phyloP scores from a whole-genome alignment of 2,888 invertebrate species.

The Galerucella pusilla region DNA sequence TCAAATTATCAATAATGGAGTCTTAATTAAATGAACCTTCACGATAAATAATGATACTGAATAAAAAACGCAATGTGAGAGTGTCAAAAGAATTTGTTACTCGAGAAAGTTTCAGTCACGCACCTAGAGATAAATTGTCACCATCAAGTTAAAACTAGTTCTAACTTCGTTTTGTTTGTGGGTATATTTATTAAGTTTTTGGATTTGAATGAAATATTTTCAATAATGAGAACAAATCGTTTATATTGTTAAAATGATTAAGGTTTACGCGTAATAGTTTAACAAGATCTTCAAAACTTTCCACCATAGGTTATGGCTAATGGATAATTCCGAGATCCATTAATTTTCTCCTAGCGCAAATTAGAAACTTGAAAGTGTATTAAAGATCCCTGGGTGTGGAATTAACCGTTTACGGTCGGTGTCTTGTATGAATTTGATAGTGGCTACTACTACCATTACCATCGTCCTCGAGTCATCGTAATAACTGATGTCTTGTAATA shows the following conservation, averaged over 20 bases:
- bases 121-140: not conserved
- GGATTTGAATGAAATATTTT: no score
- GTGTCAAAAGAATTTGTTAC: not conserved
- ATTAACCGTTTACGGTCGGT: slow-evolving; percentile 34
- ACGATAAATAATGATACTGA: not conserved
- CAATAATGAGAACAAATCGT: no score
- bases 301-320: slow-evolving; percentile 24
- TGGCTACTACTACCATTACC: slow-evolving; percentile 13
- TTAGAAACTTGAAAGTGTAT: slow-evolving; percentile 43
- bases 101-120: not conserved
- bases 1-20: not conserved
- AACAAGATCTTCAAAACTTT: not conserved
- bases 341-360: slow-evolving; percentile 39
- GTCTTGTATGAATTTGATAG: slow-evolving; percentile 24
- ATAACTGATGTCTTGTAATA: slow-evolving; percentile 16
- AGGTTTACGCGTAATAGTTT: no score
- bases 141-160: no score
- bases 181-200: no score
- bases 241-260: no score
- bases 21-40: not conserved
- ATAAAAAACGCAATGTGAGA: not conserved
- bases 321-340: slow-evolving; percentile 35
- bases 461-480: not conserved
- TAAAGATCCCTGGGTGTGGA: slow-evolving; percentile 38
- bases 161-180: no score